Conservation (phyloP, 1,140 invertebrate species). For the Portunus trituberculatus region DNA sequence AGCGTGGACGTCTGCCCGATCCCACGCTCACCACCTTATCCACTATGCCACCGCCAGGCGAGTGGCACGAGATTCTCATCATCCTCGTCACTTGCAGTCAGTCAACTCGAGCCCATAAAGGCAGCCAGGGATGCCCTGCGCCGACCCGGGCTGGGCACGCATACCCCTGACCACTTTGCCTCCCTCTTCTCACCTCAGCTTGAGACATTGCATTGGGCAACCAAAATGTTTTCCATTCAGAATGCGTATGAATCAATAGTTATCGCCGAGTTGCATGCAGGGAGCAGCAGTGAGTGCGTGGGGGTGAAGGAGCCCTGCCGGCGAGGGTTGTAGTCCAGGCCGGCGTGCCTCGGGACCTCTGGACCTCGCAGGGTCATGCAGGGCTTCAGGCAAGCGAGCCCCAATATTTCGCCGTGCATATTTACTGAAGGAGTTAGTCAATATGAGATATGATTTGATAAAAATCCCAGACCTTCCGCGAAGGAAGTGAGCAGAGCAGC, state of each 20-base stretch:
- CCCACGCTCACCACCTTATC: no score
- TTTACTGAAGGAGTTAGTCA: slow-evolving; percentile 7
- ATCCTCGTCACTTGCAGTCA: not conserved
- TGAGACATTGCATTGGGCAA: not conserved
- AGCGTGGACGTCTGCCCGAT: no score
- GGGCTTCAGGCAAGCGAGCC: not conserved
- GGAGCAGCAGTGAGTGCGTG: not conserved
- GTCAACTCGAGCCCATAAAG: not conserved
- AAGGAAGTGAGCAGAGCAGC: not conserved
- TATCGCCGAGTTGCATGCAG: not conserved
- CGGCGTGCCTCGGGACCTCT: not conserved
- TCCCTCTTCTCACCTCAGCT: not conserved
- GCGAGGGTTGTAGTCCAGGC: not conserved
- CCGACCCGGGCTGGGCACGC: not conserved
- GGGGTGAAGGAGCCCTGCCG: not conserved
- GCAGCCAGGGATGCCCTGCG: not conserved
- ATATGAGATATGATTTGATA: slow-evolving; percentile 11
- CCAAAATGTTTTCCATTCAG: not conserved
- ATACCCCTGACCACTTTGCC: not conserved
- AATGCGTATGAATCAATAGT: slow-evolving; percentile 23
- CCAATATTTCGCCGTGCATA: slow-evolving; percentile 10
- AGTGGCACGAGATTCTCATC: not conserved
- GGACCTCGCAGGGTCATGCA: not conserved
- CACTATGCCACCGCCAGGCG: no score
- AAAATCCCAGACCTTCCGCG: not conserved